Evolutionary conservation across 2,888 invertebrate species (phyloP), one percentile per base, ranked within the genome.

Genomic region (Ophioninae sp.): DNA sequence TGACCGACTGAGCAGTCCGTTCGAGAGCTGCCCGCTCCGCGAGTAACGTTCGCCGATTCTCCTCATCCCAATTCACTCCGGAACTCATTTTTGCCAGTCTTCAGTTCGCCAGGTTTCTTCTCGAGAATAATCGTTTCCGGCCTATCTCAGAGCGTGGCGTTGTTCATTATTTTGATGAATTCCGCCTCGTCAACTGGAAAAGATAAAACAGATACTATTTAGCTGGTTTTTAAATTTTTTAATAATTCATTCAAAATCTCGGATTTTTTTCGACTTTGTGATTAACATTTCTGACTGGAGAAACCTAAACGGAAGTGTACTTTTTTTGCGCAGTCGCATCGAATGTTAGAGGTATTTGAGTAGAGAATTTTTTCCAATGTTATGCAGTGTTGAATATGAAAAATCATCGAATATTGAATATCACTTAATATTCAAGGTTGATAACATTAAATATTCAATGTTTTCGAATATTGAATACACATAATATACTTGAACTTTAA

Each of bases 1-100:
- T 94, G 10, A 96, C 93, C 86, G 95, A 96, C 81, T 95, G 94
- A 0, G 95, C 94, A 0, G 96, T 95, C 72, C 96, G 92, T 87
- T 95, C 94, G 67, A 96, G 89, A 17, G 94, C 93, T 73, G 93
- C 93, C 81, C 94, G 93, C 6, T 95, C 95, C 85, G 95, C 95
- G 3, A 94, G 84, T 8, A 95, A 93, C 7, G 95, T 93, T 86
- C 94, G 94, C 41, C 95, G 93, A 85, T 95, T 95, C 57, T 94
- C 93, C n/a, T 93, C 92, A 64, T 94, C 94, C 94, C 94, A 94
- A 90, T 94, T 93, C 67, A 89, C 76, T 37, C 87, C 89, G 44
- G 87, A 88, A 89, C 91, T 87, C 92, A 93, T 92, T 84, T 87
- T 90, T 65, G 7, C 13, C 44, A 7, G 13, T 7, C 7, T 59